Evolutionary conservation across 2,113 vertebrate species (phyloP).

Genomic region (Limnothrissa miodon): DNA sequence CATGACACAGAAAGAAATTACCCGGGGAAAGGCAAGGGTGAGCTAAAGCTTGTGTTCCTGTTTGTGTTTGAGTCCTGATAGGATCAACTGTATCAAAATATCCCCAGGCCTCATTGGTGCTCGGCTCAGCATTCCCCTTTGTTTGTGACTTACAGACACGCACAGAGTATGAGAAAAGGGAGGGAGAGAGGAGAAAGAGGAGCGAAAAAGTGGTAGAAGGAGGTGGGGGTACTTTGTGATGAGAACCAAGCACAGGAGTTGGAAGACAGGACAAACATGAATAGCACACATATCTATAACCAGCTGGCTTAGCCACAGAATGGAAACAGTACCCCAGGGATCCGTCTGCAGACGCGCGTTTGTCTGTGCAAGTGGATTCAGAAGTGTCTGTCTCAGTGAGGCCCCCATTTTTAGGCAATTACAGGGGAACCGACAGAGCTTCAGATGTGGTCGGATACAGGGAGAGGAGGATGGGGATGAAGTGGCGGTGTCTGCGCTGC

Average conservation of each 20-base stretch:
- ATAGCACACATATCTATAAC: conserved; percentile 41
- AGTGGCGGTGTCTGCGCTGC: not conserved
- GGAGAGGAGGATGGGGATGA: not conserved
- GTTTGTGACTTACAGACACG: conserved; percentile 20
- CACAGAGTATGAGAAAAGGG: conserved; percentile 27
- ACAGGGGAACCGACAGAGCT: conserved; percentile 54
- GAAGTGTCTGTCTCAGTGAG: conserved; percentile 50
- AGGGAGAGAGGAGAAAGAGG: not conserved
- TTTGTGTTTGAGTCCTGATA: conserved; percentile 6
- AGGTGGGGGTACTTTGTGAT: not conserved
- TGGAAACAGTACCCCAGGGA: conserved; percentile 52
- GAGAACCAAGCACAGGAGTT: not conserved
- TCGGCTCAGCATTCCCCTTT: conserved; percentile 12
- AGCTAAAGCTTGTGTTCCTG: not conserved
- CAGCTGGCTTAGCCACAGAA: conserved; percentile 53
- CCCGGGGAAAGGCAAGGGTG: not conserved
- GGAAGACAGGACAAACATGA: conserved; percentile 8
- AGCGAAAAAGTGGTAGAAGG: not conserved
- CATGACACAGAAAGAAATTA: not conserved
- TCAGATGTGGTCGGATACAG: conserved; percentile 57
- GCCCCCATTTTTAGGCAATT: conserved; percentile 58
- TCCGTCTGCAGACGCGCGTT: conserved; percentile 49
- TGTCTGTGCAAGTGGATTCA: conserved; percentile 58
- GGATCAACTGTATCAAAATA: not conserved
- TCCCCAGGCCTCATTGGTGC: not conserved